A percentile compares a stretch with the other conserved stretches of the same genome.
These are phyloP conservation scores for Oscheius sp. DNA, from an alignment of 2,888 invertebrate species.

Conservation along the genomic window DNA sequence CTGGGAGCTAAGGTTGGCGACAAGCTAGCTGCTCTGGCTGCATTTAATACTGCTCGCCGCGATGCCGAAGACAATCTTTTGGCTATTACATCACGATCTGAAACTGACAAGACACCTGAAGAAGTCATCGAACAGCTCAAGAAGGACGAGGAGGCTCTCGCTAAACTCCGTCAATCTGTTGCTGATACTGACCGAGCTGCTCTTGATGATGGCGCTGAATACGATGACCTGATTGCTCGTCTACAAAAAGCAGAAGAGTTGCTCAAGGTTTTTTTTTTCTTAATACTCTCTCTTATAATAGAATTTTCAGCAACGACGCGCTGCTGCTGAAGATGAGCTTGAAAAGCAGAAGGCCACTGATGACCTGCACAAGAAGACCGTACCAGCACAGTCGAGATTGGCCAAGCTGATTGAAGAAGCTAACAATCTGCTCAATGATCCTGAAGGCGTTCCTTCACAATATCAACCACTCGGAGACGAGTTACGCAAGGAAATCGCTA, in stretches of 20 bases:
- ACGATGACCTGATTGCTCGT: conserved; percentile 44
- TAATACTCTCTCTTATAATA: too few species aligned
- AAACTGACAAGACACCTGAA: conserved; percentile 30
- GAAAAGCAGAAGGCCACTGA: conserved; percentile 41
- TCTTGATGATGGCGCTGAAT: conserved; percentile 42
- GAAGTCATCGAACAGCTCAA: conserved; percentile 38
- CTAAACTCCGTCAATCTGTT: conserved; percentile 33
- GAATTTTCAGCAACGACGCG: conserved; percentile 40
- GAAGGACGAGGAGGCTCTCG: conserved; percentile 36
- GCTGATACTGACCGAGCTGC: conserved; percentile 33
- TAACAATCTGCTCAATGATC: conserved; percentile 39
- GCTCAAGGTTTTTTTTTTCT: conserved; percentile 34
- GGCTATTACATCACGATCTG: conserved; percentile 34
- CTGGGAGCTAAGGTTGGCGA: conserved; percentile 50
- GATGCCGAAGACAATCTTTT: conserved; percentile 47
- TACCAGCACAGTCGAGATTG: conserved; percentile 35
- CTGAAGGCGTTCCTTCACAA: conserved; percentile 46
- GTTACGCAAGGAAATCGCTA: conserved; percentile 33
- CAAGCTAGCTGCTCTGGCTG: conserved; percentile 52
- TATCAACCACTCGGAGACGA: conserved; percentile 43
- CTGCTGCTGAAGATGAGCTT: conserved; percentile 40
- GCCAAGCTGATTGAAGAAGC: conserved; percentile 46
- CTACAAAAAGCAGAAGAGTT: conserved; percentile 43
- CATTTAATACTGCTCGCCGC: conserved; percentile 50
- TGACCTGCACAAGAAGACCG: conserved; percentile 35